phyloP scores from a whole-genome alignment of 2,797 vertebrate genomes.

The Phataginus tetradactyla region DNA sequence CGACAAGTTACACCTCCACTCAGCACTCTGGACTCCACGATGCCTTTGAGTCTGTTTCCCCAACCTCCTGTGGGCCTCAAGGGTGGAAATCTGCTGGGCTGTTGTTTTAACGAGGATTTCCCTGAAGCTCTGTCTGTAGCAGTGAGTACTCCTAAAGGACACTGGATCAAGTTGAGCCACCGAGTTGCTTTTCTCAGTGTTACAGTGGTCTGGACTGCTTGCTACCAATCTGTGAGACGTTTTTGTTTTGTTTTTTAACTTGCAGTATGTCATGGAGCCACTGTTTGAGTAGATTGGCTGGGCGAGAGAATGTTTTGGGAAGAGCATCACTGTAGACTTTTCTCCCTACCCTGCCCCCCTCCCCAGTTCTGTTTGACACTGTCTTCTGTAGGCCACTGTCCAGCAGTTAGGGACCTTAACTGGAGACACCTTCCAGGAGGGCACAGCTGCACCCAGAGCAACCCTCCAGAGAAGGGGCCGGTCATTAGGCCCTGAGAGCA shows the following conservation, averaged over 20 bases:
- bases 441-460: slow-evolving; percentile 75
- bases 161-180: slow-evolving; percentile 86
- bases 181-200: slow-evolving; percentile 87
- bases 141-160: slow-evolving; percentile 85
- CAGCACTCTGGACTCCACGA: slow-evolving; percentile 93
- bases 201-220: slow-evolving; percentile 88
- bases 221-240: slow-evolving; percentile 90
- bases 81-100: slow-evolving; percentile 94
- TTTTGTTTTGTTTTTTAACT: slow-evolving; percentile 82
- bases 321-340: slow-evolving; percentile 84
- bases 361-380: background rate
- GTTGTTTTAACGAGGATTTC: slow-evolving; percentile 91
- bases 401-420: slow-evolving; percentile 78
- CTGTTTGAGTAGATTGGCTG: slow-evolving; percentile 89
- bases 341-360: slow-evolving; percentile 62
- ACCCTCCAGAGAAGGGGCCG: slow-evolving; percentile 80
- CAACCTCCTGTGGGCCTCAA: slow-evolving; percentile 97
- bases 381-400: slow-evolving; percentile 75
- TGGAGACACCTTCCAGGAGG: slow-evolving; percentile 67
- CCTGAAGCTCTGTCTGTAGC: slow-evolving; percentile 94
- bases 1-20: slow-evolving; percentile 89
- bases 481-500: slow-evolving; percentile 83
- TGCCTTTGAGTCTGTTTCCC: slow-evolving; percentile 95
- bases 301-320: slow-evolving; percentile 83
- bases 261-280: slow-evolving; percentile 85